Evolutionary conservation across 30 jellyfish, hydroid and myxozoan species (phyloP), one percentile per base, ranked within the genome.

Genomic region (Mastigias papua): DNA sequence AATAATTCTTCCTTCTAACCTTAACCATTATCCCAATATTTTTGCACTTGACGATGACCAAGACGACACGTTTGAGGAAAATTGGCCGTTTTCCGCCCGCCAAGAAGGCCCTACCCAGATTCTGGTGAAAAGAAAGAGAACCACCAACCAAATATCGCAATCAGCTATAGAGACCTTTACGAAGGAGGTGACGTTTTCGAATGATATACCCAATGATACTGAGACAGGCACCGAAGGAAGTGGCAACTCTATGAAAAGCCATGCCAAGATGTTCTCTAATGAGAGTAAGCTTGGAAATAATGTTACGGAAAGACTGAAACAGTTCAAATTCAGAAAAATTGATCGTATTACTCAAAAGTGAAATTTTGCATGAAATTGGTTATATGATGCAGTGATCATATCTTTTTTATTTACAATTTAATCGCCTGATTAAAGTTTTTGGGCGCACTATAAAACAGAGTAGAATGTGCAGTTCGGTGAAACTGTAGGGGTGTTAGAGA

Each of bases 61-160:
- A 8, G 81, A 79, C 25, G 90, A 64, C 13, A 46, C 30, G 2
- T 16, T 25, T 21, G 90, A 42, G 1, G 70, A 63, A 1, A 57
- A 28, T 2, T 62, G 69, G 70, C 51, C 81, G 16, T 64, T 79
- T 65, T 79, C 81, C 49, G 35, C 62, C 30, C 11, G 62, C 9
- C 90, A 79, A 65, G 90, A 79, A 34, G 90, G 33, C 51, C 90
- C 90, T 27, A 79, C 90, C 22, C 90, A 79, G 28, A 28, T 5
- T 5, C 26, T 26, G n/a, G 27, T 21, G 7, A 48, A 26, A 23
- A 75, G 28, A 75, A 75, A 75, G 50, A 25, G 64, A 32, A 69
- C 11, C 11, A 33, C 0, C 5, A 54, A 10, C 27, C 6, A 10
- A 54, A 54, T 32, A 4, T 28, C 11, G 37, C 19, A 21, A 32